Evolutionary conservation across 1,140 invertebrate species (phyloP).

Genomic region (Macrotrachela quadricornifera): DNA sequence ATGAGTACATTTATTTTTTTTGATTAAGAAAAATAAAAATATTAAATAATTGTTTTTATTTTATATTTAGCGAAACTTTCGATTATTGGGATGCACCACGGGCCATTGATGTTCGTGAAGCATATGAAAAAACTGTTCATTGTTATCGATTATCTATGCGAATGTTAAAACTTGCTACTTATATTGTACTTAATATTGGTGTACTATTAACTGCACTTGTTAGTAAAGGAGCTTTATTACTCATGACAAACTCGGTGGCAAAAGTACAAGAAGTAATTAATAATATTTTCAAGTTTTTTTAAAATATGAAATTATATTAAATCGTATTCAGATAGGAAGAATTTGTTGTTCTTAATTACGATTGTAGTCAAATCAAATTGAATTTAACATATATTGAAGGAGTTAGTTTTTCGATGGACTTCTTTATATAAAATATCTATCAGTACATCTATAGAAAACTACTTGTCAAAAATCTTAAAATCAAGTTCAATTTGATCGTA

Average conservation of each 20-base stretch:
- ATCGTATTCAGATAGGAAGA: too few species aligned
- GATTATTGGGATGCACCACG: not conserved
- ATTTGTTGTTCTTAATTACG: too few species aligned
- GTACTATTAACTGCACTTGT: slow-evolving; percentile 22
- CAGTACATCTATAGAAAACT: too few species aligned
- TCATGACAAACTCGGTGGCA: slow-evolving; percentile 22
- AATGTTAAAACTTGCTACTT: slow-evolving; percentile 19
- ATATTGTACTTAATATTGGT: slow-evolving; percentile 23
- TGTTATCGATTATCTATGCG: slow-evolving; percentile 11
- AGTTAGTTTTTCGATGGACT: too few species aligned
- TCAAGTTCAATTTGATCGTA: too few species aligned
- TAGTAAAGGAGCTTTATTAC: slow-evolving; percentile 22
- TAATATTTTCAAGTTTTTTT: not conserved
- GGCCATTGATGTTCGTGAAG: slow-evolving; percentile 1
- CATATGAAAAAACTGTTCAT: slow-evolving; percentile 7
- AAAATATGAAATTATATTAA: not conserved
- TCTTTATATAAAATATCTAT: too few species aligned
- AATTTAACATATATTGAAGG: too few species aligned
- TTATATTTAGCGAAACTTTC: too few species aligned
- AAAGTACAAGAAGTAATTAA: slow-evolving; percentile 3
- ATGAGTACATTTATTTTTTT: too few species aligned
- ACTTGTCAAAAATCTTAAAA: too few species aligned
- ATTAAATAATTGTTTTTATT: not conserved
- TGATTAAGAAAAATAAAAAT: too few species aligned
- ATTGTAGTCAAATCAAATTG: too few species aligned